A percentile compares a stretch with the other conserved stretches of the same genome.
These are phyloP conservation scores for Miniopterus natalensis DNA, from an alignment of 2,113 vertebrate genomes.

Conservation along the genomic window DNA sequence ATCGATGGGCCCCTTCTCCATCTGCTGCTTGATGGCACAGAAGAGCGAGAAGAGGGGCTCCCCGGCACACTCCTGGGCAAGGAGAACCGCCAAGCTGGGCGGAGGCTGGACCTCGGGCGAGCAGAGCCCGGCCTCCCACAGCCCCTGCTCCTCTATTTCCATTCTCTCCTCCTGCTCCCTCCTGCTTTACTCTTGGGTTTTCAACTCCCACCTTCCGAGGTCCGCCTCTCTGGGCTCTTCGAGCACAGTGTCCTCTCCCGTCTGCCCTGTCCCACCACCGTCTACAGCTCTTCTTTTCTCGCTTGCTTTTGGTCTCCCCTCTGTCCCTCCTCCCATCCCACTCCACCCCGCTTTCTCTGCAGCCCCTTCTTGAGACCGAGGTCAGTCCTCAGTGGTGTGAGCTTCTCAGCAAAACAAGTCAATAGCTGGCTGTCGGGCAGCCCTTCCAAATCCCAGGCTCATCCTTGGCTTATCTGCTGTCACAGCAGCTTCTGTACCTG, in stretches of 20 bases:
- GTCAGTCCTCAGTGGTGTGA: neutral
- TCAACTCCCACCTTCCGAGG: neutral
- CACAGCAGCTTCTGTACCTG: constrained; percentile 75
- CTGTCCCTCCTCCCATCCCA: neutral
- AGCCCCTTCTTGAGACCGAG: neutral
- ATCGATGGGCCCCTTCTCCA: constrained; percentile 92
- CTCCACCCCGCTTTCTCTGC: neutral
- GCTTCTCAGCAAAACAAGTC: constrained; percentile 73
- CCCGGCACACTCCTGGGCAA: constrained; percentile 95
- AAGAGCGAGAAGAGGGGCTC: constrained; percentile 99
- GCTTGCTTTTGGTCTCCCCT: neutral
- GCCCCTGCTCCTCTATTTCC: rapidly evolving
- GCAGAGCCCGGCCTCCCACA: rapidly evolving
- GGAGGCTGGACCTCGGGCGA: neutral
- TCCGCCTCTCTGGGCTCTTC: too few species aligned
- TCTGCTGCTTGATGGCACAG: constrained; percentile 93
- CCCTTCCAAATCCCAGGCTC: constrained; percentile 73
- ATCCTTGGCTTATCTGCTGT: constrained; percentile 82
- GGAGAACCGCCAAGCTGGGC: neutral
- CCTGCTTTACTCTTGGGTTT: neutral
- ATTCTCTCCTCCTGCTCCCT: rapidly evolving
- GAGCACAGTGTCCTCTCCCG: neutral
- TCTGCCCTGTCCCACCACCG: rapidly evolving
- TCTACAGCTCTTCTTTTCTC: neutral
- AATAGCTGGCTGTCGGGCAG: constrained; percentile 67